Base-by-base conservation (phyloP, 2,113 vertebrate genomes). In the Corythoichthys haematopterus region DNA sequence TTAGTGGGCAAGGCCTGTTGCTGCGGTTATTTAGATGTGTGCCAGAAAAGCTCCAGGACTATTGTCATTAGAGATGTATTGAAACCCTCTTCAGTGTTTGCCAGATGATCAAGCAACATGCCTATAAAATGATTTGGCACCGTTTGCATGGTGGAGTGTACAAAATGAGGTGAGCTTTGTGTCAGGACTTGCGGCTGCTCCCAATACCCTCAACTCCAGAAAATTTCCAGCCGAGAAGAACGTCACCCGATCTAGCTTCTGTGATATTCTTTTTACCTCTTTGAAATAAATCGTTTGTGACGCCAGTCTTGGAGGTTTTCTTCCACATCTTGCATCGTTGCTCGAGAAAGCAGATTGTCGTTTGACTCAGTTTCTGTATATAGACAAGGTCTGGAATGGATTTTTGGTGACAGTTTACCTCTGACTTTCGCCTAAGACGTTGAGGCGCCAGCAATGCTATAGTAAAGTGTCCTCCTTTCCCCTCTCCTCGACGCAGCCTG, bases 391-490 rank as follows among this genome's bases (percentile, higher is more conserved):
- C 43, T 61, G 59, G 38, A 11, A 38, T 5, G 0, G 16, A 61
- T 20, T 79, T 76, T 72, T 64, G 43, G 13, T 69, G 59, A 74
- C 69, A 14, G 55, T 78, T 82, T 72, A 64, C 75, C 68, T 82
- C 65, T 65, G 45, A 69, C 68, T 78, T 69, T 68, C 75, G 61
- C 81, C 82, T 71, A 69, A 87, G 89, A 87, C 79, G 80, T 85
- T 84, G 74, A 87, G 46, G 80, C 84, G 82, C 86, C 73, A 79
- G 86, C 70, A 70, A 86, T 74, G 84, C 85, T 74, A 81, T 88
- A 85, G 81, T 78, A 86, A 88, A 69, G 70, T 61, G 64, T 69
- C 71, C 74, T 67, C 70, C 70, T 61, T 63, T 64, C 64, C 68
- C 58, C n/a, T 71, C 64, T 69, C 33, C 65, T 53, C 62, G 16